Evolutionary conservation across 2,113 vertebrate genomes (phyloP), one percentile per base, ranked within the genome.

Genomic region (Nycticryphes semicollaris): DNA sequence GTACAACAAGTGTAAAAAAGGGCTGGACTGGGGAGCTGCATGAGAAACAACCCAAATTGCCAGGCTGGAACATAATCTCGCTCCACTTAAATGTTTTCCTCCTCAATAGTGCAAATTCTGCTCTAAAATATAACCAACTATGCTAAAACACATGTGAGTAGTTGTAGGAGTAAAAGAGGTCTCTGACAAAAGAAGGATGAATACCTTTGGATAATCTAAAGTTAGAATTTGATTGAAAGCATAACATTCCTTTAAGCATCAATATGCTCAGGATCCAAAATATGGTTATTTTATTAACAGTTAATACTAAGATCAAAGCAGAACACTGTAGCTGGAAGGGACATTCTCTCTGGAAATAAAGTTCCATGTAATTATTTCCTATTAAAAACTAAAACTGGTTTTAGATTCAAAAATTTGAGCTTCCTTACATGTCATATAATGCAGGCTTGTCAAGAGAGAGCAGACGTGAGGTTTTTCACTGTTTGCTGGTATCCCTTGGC

Each of bases 241-340:
- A 90, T 95, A 93, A 97, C 86, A 94, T 91, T 94, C 95, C 83
- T 97, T 80, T 77, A 90, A 94, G 83, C 41, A 69, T 68, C 60
- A 84, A 66, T 96, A 94, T 84, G 57, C 87, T 94, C 75, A 93
- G 59, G 93, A 96, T 91, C 90, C 62, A 93, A 91, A 96, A 80
- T 84, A 89, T 25, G 80, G 64, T 76, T 87, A 90, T 96, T 94
- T 94, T 95, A 94, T 97, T 95, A 84, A 60, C 86, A 91, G 74
- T 31, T 93, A 96, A 96, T 51, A 30, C 94, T 85, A 35, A 96
- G 93, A 97, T 97, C 96, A 97, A 92, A 89, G 84, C 75, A 84
- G 75, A 94, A 96, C 92, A 79, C 39, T 78, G 67, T 79, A 93
- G 88, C 87, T 93, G 90, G 90, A 95, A 96, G 96, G 77, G 85